Evolutionary conservation across 92 coral and sea anemone genomes (phyloP).

Genomic region (Hydrozoanthus gracilis): DNA sequence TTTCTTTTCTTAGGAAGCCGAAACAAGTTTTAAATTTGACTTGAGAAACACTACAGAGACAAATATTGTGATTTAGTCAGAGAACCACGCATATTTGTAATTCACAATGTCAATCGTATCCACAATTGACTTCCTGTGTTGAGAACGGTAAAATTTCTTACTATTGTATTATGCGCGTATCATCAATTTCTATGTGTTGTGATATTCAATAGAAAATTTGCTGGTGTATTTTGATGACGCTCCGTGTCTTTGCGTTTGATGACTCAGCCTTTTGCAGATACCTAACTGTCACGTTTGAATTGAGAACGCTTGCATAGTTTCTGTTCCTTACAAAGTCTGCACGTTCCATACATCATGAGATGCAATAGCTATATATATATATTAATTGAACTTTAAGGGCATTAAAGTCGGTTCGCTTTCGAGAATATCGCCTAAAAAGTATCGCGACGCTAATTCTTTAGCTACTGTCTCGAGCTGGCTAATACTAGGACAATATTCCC

Average conservation of each 20-base stretch:
- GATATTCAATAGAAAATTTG: background rate
- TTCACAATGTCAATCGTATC: background rate
- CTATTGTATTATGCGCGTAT: background rate
- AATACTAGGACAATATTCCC: background rate
- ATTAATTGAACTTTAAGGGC: background rate
- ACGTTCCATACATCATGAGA: no score
- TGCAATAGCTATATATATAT: background rate
- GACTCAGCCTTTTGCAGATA: background rate
- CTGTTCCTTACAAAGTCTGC: no score
- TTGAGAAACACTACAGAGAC: background rate
- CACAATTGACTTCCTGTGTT: background rate
- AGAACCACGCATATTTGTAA: background rate
- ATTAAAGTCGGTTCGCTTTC: background rate
- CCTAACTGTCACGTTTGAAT: no score
- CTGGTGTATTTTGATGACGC: background rate
- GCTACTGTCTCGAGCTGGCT: background rate
- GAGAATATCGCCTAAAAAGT: background rate
- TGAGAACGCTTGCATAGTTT: no score
- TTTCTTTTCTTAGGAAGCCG: no score
- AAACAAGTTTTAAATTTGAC: no score
- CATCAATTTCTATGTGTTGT: background rate
- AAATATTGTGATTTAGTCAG: background rate
- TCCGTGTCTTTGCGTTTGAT: background rate
- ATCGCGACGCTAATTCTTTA: constrained; percentile 21
- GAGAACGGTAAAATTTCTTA: constrained; percentile 2